A percentile compares a stretch with the other conserved stretches of the same genome.
Conservation (phyloP, 2,888 invertebrate genomes). For the Pristionchus maxplancki region DNA sequence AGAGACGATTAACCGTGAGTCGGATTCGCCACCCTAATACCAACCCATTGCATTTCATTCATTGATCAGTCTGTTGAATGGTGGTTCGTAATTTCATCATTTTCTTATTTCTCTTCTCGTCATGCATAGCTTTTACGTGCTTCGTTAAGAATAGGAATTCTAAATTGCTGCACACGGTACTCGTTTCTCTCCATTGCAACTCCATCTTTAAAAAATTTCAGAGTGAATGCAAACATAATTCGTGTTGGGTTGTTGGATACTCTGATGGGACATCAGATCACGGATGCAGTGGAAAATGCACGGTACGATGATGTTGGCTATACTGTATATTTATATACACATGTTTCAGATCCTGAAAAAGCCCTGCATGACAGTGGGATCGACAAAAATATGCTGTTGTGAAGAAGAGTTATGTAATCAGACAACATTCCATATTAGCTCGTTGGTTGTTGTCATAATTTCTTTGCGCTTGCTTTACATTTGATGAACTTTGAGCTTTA, state of each 20-base stretch:
- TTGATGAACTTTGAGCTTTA: too few species aligned
- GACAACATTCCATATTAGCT: neutral
- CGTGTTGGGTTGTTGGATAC: conserved; percentile 18
- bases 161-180: neutral
- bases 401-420: conserved; percentile 7
- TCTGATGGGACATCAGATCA: neutral
- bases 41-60: conserved; percentile 53
- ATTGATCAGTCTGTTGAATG: neutral
- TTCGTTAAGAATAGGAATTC: neutral
- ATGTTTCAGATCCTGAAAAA: neutral
- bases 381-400: neutral
- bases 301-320: neutral
- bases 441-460: neutral
- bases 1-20: too few species aligned
- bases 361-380: neutral
- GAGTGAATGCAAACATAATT: neutral
- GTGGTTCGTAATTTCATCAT: neutral
- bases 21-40: too few species aligned
- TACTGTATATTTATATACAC: neutral
- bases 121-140: neutral
- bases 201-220: neutral
- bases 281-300: neutral
- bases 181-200: neutral
- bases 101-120: neutral
- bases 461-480: neutral